phyloP scores from a whole-genome alignment of 1,140 invertebrate genomes.

The Achroia grisella region DNA sequence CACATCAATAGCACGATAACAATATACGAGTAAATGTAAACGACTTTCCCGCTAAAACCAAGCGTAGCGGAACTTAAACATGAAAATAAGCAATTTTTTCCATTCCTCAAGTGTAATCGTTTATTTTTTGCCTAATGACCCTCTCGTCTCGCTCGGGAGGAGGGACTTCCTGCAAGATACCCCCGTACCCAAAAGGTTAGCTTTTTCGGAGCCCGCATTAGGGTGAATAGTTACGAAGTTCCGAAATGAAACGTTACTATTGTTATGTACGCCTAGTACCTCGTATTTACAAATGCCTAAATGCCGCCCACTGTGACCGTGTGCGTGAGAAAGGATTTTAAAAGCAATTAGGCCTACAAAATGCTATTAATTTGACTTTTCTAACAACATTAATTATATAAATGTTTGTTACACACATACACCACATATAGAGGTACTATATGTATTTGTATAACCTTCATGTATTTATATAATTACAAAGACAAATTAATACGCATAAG shows the following conservation, averaged over 20 bases:
- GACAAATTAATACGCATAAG: too few relatives aligned
- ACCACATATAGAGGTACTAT: too few relatives aligned
- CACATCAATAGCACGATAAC: too few relatives aligned
- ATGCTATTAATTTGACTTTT: too few relatives aligned
- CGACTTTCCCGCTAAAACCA: too few relatives aligned
- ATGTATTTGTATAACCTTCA: too few relatives aligned
- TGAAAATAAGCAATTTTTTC: conserved; percentile 16
- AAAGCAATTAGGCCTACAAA: too few relatives aligned
- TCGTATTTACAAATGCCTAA: conserved; percentile 5
- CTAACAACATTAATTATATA: too few relatives aligned
- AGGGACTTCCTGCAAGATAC: conserved; percentile 28
- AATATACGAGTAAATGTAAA: too few relatives aligned
- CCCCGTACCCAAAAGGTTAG: conserved; percentile 28
- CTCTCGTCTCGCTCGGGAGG: conserved; percentile 16
- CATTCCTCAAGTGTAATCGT: conserved; percentile 33
- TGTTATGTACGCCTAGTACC: conserved; percentile 3
- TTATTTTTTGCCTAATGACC: conserved; percentile 52
- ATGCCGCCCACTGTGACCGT: too few relatives aligned
- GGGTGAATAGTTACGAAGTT: conserved; percentile 25
- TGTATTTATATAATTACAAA: too few relatives aligned
- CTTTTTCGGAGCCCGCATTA: conserved; percentile 24
- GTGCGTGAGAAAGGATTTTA: too few relatives aligned
- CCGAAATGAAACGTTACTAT: conserved; percentile 24
- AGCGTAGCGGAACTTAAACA: conserved; percentile 2
- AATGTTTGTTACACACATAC: neutral